Conservation (phyloP, 1,140 invertebrate genomes). For the Drosophila arawakana region DNA sequence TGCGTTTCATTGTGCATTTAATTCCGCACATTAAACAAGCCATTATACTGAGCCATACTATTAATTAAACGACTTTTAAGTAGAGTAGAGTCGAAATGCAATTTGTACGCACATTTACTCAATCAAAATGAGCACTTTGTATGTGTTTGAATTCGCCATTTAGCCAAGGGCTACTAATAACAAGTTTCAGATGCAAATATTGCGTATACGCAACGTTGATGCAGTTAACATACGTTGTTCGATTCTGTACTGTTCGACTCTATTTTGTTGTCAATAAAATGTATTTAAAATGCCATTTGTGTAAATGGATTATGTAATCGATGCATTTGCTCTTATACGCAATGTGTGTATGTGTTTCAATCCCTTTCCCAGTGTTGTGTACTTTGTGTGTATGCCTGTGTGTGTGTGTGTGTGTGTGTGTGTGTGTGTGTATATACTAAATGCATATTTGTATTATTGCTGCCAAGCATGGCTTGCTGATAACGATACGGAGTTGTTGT, state of each 20-base stretch:
- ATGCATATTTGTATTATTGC: constrained; percentile 78
- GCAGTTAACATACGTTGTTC: constrained; percentile 42
- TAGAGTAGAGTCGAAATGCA: constrained; percentile 44
- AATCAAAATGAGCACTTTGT: constrained; percentile 12
- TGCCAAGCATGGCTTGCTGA: constrained; percentile 66
- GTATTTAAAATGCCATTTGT: constrained; percentile 83
- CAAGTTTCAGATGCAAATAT: constrained; percentile 38
- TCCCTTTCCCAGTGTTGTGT: neutral
- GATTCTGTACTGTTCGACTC: neutral
- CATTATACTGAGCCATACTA: constrained; percentile 6
- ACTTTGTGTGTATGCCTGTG: constrained; percentile 10
- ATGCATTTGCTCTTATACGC: constrained; percentile 60
- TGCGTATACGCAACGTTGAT: constrained; percentile 69
- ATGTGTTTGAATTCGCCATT: constrained; percentile 24
- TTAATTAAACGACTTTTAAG: constrained; percentile 73
- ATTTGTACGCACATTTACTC: constrained; percentile 44
- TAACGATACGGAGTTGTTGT: constrained; percentile 63
- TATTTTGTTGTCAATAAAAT: constrained; percentile 69
- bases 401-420: constrained; percentile 24
- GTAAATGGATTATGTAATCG: constrained; percentile 82
- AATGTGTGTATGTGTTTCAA: constrained; percentile 16
- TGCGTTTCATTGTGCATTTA: neutral
- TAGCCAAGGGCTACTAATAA: constrained; percentile 36
- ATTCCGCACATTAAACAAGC: neutral
- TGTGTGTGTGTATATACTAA: constrained; percentile 24